Evolutionary conservation across 2,113 vertebrate species (phyloP).

Genomic region (Tamias sibiricus): DNA sequence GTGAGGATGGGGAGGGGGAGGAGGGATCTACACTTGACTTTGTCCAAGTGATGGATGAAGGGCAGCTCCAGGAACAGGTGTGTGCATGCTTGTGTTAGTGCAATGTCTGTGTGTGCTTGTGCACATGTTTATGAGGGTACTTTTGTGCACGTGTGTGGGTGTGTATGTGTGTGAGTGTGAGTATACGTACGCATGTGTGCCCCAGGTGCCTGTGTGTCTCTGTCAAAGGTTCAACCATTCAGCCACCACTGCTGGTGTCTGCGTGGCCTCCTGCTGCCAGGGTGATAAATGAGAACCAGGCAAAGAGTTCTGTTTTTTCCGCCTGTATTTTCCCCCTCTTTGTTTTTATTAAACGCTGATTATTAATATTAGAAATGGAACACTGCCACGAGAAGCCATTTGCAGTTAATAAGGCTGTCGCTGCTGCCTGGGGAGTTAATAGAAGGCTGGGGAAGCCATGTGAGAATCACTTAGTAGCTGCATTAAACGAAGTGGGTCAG

Average conservation of each 20-base stretch:
- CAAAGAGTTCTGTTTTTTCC: neutral
- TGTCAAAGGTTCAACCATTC: neutral
- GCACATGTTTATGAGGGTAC: neutral
- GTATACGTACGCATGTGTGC: no score
- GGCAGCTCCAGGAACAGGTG: neutral
- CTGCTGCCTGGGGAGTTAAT: conserved; percentile 48
- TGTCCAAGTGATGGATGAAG: neutral
- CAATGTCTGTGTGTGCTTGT: neutral
- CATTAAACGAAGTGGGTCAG: neutral
- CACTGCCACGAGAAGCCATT: conserved; percentile 56
- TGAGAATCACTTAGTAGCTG: conserved; percentile 23
- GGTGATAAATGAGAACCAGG: neutral
- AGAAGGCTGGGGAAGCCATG: conserved; percentile 25
- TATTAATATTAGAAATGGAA: conserved; percentile 77
- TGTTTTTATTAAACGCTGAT: conserved; percentile 75
- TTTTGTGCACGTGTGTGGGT: no score
- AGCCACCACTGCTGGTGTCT: fast-evolving
- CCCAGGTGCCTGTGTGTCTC: fast-evolving
- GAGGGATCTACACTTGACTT: neutral
- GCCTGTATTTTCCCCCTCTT: conserved; percentile 4
- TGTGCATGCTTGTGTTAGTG: neutral
- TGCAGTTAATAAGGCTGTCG: conserved; percentile 65
- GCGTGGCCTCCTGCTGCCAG: neutral
- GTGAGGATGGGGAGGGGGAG: fast-evolving
- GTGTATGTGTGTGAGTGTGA: neutral